Conservation (phyloP, 2,113 vertebrate species). For the Paraplagusia blochii region DNA sequence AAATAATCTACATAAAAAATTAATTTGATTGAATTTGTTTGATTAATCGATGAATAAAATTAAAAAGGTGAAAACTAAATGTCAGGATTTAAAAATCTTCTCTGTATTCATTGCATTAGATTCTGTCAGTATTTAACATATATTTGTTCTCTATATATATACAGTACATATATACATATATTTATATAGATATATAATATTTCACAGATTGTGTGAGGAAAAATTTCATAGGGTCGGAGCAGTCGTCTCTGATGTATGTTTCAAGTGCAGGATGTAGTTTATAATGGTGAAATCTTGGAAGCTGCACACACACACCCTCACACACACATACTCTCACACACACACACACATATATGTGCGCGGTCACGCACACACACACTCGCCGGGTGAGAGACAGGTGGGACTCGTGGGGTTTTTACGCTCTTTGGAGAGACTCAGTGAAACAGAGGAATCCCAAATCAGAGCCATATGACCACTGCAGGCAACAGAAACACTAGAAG, state of each 20-base stretch:
- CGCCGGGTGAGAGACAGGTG: slow-evolving; percentile 50
- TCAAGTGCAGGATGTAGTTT: slow-evolving; percentile 40
- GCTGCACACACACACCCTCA: slow-evolving; percentile 50
- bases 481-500: slow-evolving; percentile 54
- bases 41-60: too few species aligned
- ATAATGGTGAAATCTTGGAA: slow-evolving; percentile 53
- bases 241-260: slow-evolving; percentile 31
- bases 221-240: not conserved
- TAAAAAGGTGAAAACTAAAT: too few species aligned
- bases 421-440: slow-evolving; percentile 50
- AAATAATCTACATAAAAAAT: too few species aligned
- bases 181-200: slow-evolving; percentile 8
- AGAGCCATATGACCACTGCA: slow-evolving; percentile 70
- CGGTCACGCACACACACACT: slow-evolving; percentile 39
- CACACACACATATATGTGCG: too few species aligned
- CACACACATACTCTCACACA: too few species aligned
- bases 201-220: not conserved
- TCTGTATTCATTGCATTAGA: too few species aligned
- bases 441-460: slow-evolving; percentile 66
- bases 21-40: too few species aligned
- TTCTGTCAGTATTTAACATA: too few species aligned
- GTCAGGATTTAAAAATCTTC: too few species aligned
- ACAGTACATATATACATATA: too few species aligned
- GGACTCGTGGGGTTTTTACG: slow-evolving; percentile 58
- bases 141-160: too few species aligned